Evolutionary conservation across 2,888 invertebrate genomes (phyloP).

Genomic region (Pseudococcus longispinus): DNA sequence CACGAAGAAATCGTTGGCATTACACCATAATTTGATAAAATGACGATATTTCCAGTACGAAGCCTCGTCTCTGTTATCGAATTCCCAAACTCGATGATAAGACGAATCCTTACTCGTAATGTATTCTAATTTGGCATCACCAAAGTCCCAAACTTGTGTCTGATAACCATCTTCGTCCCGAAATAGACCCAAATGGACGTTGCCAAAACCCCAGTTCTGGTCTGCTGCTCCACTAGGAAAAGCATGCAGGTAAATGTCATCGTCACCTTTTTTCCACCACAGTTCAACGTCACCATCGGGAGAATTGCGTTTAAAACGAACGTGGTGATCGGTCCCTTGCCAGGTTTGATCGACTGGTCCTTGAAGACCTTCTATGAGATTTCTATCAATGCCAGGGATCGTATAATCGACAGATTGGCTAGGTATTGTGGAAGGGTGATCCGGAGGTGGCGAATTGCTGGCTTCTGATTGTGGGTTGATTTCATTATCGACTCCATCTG

Average conservation of each 20-base stretch:
- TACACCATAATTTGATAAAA: neutral
- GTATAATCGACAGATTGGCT: neutral
- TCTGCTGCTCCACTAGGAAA: neutral
- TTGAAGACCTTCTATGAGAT: neutral
- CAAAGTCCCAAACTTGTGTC: neutral
- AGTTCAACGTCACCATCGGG: neutral
- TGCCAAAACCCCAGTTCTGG: neutral
- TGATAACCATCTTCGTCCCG: neutral
- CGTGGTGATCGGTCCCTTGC: neutral
- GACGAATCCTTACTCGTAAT: neutral
- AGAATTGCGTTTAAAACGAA: neutral
- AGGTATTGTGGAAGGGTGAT: neutral
- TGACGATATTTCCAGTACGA: neutral
- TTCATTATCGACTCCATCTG: neutral
- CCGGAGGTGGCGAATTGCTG: neutral
- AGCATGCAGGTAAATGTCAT: neutral
- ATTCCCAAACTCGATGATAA: neutral
- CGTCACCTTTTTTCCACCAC: neutral
- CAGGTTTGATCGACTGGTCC: neutral
- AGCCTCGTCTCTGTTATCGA: neutral
- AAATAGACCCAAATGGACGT: neutral
- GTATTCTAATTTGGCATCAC: neutral
- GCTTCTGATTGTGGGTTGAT: neutral
- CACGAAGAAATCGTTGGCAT: neutral
- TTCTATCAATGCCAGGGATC: neutral